phyloP scores from a whole-genome alignment of 2,113 vertebrate species.

The Philantomba maxwellii region DNA sequence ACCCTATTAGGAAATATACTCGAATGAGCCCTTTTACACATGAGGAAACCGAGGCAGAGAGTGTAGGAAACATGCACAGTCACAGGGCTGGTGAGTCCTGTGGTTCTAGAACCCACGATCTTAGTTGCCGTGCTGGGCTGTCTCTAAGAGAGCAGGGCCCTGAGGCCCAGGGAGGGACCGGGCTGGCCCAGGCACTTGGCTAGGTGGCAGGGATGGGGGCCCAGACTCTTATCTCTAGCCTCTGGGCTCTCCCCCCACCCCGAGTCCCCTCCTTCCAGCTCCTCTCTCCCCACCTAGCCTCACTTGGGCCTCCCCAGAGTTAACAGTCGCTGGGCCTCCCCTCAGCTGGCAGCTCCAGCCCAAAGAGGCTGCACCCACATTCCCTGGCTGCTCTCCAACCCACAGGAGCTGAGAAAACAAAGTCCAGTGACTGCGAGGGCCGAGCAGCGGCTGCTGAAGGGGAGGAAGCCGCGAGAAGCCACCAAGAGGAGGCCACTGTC shows the following conservation, averaged over 20 bases:
- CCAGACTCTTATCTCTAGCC: background rate
- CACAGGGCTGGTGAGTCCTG: background rate
- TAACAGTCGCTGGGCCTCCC: background rate
- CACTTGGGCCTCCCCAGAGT: background rate
- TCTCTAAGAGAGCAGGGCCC: background rate
- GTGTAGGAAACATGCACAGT: background rate
- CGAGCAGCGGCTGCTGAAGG: background rate
- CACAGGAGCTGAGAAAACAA: background rate
- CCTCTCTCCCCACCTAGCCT: background rate
- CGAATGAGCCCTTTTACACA: background rate
- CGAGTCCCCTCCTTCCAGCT: background rate
- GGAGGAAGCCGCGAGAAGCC: background rate
- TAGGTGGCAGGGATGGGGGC: background rate
- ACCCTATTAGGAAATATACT: background rate
- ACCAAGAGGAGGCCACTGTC: accelerated
- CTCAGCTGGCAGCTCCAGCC: background rate
- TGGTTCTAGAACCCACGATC: background rate
- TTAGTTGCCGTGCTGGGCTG: background rate
- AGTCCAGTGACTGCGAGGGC: background rate
- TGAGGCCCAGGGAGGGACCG: background rate
- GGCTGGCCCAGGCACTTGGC: background rate
- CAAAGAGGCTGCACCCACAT: constrained; percentile 47
- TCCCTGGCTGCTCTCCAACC: constrained; percentile 58
- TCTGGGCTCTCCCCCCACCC: background rate
- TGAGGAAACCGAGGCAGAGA: background rate